Percentiles rank a stretch among this genome's conserved stretches.
phyloP scores from a whole-genome alignment of 2,888 invertebrate species.

The Tetropium fuscum region DNA sequence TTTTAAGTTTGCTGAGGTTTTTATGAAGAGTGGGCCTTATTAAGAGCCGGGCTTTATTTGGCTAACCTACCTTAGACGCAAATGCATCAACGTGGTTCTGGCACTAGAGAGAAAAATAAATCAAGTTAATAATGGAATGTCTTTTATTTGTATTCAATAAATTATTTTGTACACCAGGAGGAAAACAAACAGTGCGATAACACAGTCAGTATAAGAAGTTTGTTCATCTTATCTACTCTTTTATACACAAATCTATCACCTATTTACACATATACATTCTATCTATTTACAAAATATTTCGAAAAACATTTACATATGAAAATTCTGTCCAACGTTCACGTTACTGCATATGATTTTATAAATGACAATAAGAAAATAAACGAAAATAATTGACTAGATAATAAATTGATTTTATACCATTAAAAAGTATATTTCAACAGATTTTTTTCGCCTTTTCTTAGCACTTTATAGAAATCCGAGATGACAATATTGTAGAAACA shows the following conservation, averaged over 20 bases:
- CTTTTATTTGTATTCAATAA: conserved; percentile 48
- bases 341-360: not conserved
- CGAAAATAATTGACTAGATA: conserved; percentile 40
- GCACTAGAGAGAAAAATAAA: conserved; percentile 7
- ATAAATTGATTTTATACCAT: conserved; percentile 14
- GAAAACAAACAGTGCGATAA: conserved; percentile 47
- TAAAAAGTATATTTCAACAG: conserved; percentile 8
- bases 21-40: too few relatives aligned
- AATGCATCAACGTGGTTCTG: too few relatives aligned
- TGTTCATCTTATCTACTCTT: conserved; percentile 43
- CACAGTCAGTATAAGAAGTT: conserved; percentile 46
- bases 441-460: conserved; percentile 12
- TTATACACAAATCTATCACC: conserved; percentile 52
- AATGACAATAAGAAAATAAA: conserved; percentile 16
- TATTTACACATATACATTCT: conserved; percentile 55
- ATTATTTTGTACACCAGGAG: conserved; percentile 47
- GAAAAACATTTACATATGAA: conserved; percentile 33
- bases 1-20: too few relatives aligned
- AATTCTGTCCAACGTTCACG: conserved; percentile 23
- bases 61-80: too few relatives aligned
- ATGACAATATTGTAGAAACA: not conserved
- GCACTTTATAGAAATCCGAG: not conserved
- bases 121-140: conserved; percentile 31
- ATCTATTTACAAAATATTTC: conserved; percentile 46
- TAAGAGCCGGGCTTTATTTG: too few relatives aligned